Percentiles rank a stretch among this genome's conserved stretches.
Conservation (phyloP, 2,113 vertebrate genomes). For the Mesembrinibis cayennensis region DNA sequence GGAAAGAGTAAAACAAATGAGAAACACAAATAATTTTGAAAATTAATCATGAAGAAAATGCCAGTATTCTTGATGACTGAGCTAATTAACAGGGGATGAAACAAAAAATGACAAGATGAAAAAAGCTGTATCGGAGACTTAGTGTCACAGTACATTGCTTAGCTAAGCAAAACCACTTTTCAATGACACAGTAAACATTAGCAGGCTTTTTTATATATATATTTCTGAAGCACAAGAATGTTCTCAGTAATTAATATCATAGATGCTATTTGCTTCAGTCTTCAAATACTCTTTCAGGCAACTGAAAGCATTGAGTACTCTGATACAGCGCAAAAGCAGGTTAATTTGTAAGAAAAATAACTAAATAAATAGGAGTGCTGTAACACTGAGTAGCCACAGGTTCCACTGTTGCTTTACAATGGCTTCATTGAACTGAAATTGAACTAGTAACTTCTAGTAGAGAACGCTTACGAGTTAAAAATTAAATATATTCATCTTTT, state of each 20-base stretch:
- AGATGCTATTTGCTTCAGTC: background rate
- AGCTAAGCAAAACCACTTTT: background rate
- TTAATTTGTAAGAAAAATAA: background rate
- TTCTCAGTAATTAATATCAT: background rate
- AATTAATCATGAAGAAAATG: constrained; percentile 36
- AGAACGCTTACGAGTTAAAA: background rate
- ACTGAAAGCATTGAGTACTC: background rate
- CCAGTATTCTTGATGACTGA: background rate
- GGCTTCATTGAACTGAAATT: background rate
- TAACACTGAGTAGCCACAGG: background rate
- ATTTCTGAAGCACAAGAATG: background rate
- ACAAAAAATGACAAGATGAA: constrained; percentile 3
- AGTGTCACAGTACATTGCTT: background rate
- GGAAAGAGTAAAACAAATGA: constrained; percentile 22
- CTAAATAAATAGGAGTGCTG: background rate
- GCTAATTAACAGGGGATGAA: constrained; percentile 25
- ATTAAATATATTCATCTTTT: background rate
- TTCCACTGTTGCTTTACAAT: background rate
- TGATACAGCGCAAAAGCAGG: background rate
- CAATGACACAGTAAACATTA: background rate
- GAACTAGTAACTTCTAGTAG: background rate
- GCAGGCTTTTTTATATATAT: background rate
- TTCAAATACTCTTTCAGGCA: background rate
- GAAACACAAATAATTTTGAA: constrained; percentile 7
- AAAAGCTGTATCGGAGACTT: background rate